Conservation (phyloP, 2,113 vertebrate species). For the Brachirus orientalis region DNA sequence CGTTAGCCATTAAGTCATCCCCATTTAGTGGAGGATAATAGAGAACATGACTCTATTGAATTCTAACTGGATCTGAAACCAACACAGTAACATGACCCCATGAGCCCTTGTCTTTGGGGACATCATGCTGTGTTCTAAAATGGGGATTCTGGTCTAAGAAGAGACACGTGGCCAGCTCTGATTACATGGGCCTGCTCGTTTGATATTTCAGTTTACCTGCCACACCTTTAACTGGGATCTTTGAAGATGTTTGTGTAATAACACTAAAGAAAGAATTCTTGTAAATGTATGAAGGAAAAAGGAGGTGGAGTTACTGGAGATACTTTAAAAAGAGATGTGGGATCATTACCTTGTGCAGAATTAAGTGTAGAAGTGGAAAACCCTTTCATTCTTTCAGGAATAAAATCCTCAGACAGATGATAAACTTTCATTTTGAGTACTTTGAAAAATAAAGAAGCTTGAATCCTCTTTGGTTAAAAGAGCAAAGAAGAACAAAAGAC, state of each 20-base stretch:
- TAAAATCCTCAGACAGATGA: slow-evolving; percentile 39
- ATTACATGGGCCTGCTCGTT: slow-evolving; percentile 37
- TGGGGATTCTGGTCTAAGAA: slow-evolving; percentile 21
- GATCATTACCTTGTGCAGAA: neutral
- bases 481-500: slow-evolving; percentile 8
- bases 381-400: slow-evolving; percentile 56
- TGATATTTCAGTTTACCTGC: slow-evolving; percentile 34
- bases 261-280: slow-evolving; percentile 1
- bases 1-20: no score
- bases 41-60: slow-evolving; percentile 18
- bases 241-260: slow-evolving; percentile 31
- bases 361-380: slow-evolving; percentile 34
- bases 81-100: slow-evolving; percentile 37
- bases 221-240: slow-evolving; percentile 25
- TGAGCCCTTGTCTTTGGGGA: slow-evolving; percentile 26
- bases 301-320: neutral
- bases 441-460: slow-evolving; percentile 31
- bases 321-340: neutral
- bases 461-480: slow-evolving; percentile 14
- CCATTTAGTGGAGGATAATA: neutral
- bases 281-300: slow-evolving; percentile 6
- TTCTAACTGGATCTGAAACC: slow-evolving; percentile 22
- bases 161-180: slow-evolving; percentile 25
- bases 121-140: slow-evolving; percentile 17
- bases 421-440: slow-evolving; percentile 27